Percentiles rank a stretch among this genome's conserved stretches.
These are phyloP conservation scores for Protonibea diacanthus DNA, from an alignment of 2,797 vertebrate species.

Conservation along the genomic window DNA sequence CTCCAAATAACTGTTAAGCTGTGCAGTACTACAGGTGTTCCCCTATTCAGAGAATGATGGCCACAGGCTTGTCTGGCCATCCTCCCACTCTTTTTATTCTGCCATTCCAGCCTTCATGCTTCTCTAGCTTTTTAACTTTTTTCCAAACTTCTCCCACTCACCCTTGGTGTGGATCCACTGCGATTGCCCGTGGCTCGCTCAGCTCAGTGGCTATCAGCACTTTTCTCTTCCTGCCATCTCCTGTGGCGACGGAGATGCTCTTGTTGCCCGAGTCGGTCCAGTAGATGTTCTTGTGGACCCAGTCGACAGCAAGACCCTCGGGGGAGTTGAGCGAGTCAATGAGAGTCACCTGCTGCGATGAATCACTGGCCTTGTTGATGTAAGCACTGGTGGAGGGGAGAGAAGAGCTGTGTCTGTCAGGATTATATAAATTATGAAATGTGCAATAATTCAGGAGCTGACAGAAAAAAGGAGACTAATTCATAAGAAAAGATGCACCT, in stretches of 20 bases:
- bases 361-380: slow-evolving; percentile 95
- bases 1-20: slow-evolving; percentile 31
- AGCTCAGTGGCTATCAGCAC: slow-evolving; percentile 92
- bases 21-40: slow-evolving; percentile 9
- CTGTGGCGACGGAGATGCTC: slow-evolving; percentile 95
- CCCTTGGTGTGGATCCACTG: slow-evolving; percentile 94
- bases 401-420: slow-evolving; percentile 11
- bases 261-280: slow-evolving; percentile 99
- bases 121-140: not conserved
- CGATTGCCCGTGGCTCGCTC: slow-evolving; percentile 95
- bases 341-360: slow-evolving; percentile 90
- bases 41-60: not conserved
- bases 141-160: slow-evolving; percentile 72
- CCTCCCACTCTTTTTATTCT: not conserved
- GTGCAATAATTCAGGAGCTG: not conserved
- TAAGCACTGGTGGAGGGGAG: slow-evolving; percentile 85
- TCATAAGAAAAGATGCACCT: not conserved
- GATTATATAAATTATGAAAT: not conserved
- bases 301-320: slow-evolving; percentile 96
- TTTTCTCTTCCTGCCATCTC: slow-evolving; percentile 91
- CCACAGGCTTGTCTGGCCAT: not conserved
- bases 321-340: slow-evolving; percentile 95
- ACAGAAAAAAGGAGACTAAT: not conserved
- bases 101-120: not conserved
- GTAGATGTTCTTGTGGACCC: slow-evolving; percentile 98